Percentiles rank a stretch among this genome's conserved stretches.
These are phyloP conservation scores for Antheraea mylitta DNA, from an alignment of 1,140 invertebrate genomes.

Conservation along the genomic window DNA sequence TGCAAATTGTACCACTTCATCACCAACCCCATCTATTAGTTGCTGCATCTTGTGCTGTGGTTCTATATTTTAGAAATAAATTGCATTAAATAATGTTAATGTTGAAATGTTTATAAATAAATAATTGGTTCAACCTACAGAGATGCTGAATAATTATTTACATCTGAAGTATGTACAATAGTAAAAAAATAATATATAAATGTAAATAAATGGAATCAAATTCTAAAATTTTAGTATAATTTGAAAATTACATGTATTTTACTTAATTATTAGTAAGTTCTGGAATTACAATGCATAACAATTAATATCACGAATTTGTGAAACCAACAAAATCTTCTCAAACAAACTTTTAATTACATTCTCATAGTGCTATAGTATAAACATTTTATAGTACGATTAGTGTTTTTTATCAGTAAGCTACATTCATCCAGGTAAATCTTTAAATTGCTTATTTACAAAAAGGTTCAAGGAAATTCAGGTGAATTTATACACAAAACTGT, in stretches of 20 bases:
- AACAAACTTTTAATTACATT: too few species aligned
- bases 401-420: background rate
- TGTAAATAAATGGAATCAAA: too few species aligned
- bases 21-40: constrained; percentile 88
- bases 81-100: background rate
- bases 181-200: too few species aligned
- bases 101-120: too few species aligned
- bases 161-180: background rate
- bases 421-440: background rate
- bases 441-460: background rate
- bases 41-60: constrained; percentile 80
- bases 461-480: background rate
- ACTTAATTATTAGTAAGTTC: too few species aligned
- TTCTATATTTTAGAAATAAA: background rate
- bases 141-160: too few species aligned
- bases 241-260: too few species aligned
- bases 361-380: background rate
- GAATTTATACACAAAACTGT: background rate
- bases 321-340: too few species aligned
- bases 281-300: too few species aligned
- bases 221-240: too few species aligned
- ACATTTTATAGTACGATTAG: background rate
- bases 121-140: too few species aligned
- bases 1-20: constrained; percentile 89
- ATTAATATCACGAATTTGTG: too few species aligned